Percentiles rank a stretch among this genome's conserved stretches.
phyloP scores from a whole-genome alignment of 2,888 invertebrate genomes.

The Zygaena filipendulae region DNA sequence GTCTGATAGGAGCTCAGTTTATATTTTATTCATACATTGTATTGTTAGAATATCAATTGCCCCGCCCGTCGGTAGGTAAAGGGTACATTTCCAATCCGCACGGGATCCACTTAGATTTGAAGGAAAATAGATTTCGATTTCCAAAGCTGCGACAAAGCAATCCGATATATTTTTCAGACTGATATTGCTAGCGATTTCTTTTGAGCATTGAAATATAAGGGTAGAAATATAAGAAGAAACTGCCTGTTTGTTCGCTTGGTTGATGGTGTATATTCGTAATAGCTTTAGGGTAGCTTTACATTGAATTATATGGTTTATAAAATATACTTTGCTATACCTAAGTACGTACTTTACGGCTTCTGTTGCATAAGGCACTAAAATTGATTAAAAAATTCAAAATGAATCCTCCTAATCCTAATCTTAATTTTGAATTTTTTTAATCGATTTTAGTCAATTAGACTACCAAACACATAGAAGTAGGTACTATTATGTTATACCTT shows the following conservation, averaged over 20 bases:
- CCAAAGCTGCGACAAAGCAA: slow-evolving; percentile 69
- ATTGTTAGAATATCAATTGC: slow-evolving; percentile 70
- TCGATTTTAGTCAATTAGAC: too few relatives aligned
- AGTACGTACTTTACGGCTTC: too few relatives aligned
- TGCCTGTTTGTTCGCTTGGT: slow-evolving; percentile 43
- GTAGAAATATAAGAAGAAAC: slow-evolving; percentile 53
- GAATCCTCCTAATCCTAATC: too few relatives aligned
- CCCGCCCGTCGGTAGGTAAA: slow-evolving; percentile 68
- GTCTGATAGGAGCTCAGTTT: slow-evolving; percentile 63
- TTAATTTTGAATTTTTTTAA: too few relatives aligned
- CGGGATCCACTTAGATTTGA: slow-evolving; percentile 70
- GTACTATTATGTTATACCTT: too few relatives aligned
- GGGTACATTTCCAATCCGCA: slow-evolving; percentile 69
- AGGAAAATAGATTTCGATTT: slow-evolving; percentile 70
- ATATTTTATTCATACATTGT: slow-evolving; percentile 70
- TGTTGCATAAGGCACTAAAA: too few relatives aligned
- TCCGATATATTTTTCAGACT: slow-evolving; percentile 70
- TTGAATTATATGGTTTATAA: too few relatives aligned
- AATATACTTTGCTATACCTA: too few relatives aligned
- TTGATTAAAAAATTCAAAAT: too few relatives aligned
- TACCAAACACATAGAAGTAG: too few relatives aligned
- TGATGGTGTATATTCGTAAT: slow-evolving; percentile 20
- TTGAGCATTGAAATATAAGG: slow-evolving; percentile 69
- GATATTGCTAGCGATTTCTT: slow-evolving; percentile 69
- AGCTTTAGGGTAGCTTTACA: too few relatives aligned